Evolutionary conservation across 2,888 invertebrate species (phyloP), one percentile per base, ranked within the genome.

Genomic region (Coleophora flavipennella): DNA sequence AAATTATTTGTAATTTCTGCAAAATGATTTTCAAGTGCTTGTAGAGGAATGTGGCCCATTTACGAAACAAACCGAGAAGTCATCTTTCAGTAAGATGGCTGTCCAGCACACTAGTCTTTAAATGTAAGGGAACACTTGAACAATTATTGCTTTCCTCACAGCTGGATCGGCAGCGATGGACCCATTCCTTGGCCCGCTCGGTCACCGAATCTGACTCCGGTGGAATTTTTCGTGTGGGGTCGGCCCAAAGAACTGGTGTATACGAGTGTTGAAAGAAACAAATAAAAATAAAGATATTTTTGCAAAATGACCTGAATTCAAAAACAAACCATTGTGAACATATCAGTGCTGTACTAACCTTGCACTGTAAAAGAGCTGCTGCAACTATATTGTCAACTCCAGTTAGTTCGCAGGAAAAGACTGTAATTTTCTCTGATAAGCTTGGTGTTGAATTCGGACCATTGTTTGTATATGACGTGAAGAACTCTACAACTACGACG

Each of bases 51-150:
- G 14, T 6, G 39, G 3, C 35, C 38, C n/a, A 33, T 34, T n/a
- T 33, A 32, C 8, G 8, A 36, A 32, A 13, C n/a, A n/a, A 33
- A 40, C 27, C 8, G 29, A 13, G 32, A 31, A 20, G 37, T 39
- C 10, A 26, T 34, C 2, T 42, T 42, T 29, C 42, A 44, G 13
- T 38, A 42, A 40, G 42, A 43, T 32, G 41, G 40, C 9, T 41
- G 43, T 37, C 43, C 43, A 34, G 45, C 39, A n/a, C 41, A 45
- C 31, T 41, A 27, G 35, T 35, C 35, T 2, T 31, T 41, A 33
- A 39, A n/a, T 33, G 42, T 43, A 3, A 38, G 43, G 27, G 35
- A 43, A 36, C 34, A 42, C 25, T 10, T 46, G 6, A 20, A 42
- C 13, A 40, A 36, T n/a, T n/a, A n/a, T 13, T 35, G 31, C n/a